These are phyloP conservation scores for Zaprionus capensis DNA, from an alignment of 1,140 invertebrate genomes.

Conservation along the genomic window DNA sequence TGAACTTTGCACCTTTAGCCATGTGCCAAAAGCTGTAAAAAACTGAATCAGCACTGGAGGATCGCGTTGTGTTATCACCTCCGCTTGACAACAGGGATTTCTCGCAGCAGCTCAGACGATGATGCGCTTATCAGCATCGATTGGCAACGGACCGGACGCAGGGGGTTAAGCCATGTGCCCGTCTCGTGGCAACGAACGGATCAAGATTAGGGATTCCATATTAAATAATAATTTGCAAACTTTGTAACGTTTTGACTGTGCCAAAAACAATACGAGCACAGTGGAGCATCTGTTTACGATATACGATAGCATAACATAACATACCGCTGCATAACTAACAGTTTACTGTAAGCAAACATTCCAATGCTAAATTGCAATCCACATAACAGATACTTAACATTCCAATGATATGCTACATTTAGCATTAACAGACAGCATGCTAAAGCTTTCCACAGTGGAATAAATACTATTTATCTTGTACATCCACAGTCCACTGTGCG, in stretches of 20 bases:
- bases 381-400: neutral
- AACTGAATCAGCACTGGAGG: constrained; percentile 35
- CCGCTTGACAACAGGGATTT: constrained; percentile 38
- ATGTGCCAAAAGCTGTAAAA: constrained; percentile 11
- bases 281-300: constrained; percentile 14
- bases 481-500: constrained; percentile 26
- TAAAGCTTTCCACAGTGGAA: neutral
- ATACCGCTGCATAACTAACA: neutral
- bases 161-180: constrained; percentile 34
- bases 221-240: neutral
- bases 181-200: constrained; percentile 17
- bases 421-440: constrained; percentile 5
- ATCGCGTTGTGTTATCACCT: constrained; percentile 46
- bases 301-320: neutral
- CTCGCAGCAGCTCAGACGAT: constrained; percentile 7
- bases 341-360: neutral
- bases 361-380: neutral
- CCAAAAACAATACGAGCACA: constrained; percentile 14
- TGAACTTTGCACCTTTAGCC: constrained; percentile 52
- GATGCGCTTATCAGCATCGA: constrained; percentile 29
- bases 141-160: constrained; percentile 29
- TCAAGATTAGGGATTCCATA: neutral
- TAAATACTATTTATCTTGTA: constrained; percentile 11
- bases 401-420: constrained; percentile 9
- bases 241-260: neutral